Percentiles rank a stretch among this genome's conserved stretches.
These are phyloP conservation scores for Coturnix japonica DNA, from an alignment of 2,113 vertebrate species.

Conservation along the genomic window DNA sequence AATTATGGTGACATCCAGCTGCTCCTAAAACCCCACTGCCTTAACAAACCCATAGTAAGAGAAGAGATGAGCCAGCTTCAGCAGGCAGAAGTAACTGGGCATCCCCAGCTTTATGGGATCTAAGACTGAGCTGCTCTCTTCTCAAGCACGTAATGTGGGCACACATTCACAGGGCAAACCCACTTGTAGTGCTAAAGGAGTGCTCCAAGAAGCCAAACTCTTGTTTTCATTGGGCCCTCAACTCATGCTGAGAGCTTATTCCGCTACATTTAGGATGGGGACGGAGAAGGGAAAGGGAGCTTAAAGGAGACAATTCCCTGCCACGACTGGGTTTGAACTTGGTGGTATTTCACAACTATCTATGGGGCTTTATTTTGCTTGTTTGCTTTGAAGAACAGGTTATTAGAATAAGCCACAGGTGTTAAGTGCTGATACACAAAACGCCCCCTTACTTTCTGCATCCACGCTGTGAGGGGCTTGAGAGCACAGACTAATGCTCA, in stretches of 20 bases:
- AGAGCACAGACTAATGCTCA: not conserved
- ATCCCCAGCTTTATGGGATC: not conserved
- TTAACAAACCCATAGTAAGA: not conserved
- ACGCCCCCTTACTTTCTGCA: fast-evolving
- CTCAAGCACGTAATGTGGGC: not conserved
- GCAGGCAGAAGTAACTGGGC: not conserved
- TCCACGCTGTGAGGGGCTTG: fast-evolving
- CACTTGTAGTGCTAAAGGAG: not conserved
- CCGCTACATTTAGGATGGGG: not conserved
- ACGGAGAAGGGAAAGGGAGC: not conserved
- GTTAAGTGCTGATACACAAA: not conserved
- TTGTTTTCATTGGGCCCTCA: not conserved
- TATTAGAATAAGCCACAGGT: not conserved
- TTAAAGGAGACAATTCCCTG: not conserved
- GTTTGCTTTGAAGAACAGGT: not conserved
- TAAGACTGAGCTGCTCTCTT: not conserved
- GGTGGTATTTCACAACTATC: not conserved
- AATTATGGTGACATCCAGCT: conserved; percentile 49
- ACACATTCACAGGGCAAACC: not conserved
- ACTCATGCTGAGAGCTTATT: not conserved
- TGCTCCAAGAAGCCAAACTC: not conserved
- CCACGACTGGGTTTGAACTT: not conserved
- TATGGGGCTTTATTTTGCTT: not conserved
- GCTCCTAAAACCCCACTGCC: not conserved
- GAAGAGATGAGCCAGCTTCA: not conserved